Conservation (phyloP, 2,888 invertebrate species). For the Monoplex corrugatus region DNA sequence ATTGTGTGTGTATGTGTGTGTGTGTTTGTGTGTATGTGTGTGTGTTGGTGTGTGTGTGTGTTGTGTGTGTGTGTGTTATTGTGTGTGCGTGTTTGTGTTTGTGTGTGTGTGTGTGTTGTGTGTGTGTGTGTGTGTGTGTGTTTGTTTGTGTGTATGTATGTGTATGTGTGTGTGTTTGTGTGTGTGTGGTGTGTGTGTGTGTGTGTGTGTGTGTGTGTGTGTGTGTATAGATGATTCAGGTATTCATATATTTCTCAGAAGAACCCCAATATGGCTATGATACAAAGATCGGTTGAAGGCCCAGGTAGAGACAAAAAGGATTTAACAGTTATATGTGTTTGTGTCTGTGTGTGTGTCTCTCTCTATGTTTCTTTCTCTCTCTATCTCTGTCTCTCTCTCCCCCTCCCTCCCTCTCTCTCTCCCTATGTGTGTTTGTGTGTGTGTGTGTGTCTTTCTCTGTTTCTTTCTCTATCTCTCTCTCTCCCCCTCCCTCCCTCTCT, state of each 20-base stretch:
- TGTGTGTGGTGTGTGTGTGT: neutral
- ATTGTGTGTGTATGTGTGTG: too few species aligned
- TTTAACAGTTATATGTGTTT: neutral
- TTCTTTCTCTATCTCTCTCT: neutral
- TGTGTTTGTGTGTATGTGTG: too few species aligned
- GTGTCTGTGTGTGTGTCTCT: neutral
- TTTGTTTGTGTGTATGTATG: slow-evolving; percentile 10
- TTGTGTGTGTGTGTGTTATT: neutral
- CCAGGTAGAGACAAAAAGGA: too few species aligned
- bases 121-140: slow-evolving; percentile 21
- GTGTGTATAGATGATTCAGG: neutral
- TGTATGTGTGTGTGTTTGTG: slow-evolving; percentile 10
- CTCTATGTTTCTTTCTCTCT: slow-evolving; percentile 4
- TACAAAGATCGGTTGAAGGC: too few species aligned
- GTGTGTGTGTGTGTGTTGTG: neutral
- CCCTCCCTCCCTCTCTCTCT: neutral
- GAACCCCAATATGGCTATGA: neutral
- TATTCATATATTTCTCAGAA: neutral
- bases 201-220: slow-evolving; percentile 28
- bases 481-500: neutral
- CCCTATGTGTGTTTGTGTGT: neutral
- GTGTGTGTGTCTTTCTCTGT: neutral
- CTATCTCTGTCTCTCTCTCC: neutral
- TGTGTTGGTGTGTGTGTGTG: too few species aligned
- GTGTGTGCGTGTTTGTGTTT: neutral